phyloP scores from a whole-genome alignment of 1,140 invertebrate species.

The Luehdorfia chinensis region DNA sequence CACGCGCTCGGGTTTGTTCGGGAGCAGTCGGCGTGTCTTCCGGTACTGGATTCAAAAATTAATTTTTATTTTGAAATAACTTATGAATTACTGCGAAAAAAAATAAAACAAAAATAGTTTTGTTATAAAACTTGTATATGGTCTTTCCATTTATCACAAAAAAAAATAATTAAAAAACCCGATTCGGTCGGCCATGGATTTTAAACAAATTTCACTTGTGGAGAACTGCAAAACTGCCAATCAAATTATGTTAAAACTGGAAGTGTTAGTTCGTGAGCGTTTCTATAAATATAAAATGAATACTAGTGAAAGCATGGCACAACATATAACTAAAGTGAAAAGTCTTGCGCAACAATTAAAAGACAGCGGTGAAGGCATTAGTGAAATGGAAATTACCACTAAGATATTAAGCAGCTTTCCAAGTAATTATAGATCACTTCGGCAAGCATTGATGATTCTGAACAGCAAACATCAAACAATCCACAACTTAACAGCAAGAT shows the following conservation, averaged over 20 bases:
- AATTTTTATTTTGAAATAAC: no score
- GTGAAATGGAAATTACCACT: conserved; percentile 49
- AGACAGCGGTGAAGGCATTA: conserved; percentile 43
- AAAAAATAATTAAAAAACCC: no score
- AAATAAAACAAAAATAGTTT: no score
- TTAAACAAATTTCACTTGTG: conserved; percentile 23
- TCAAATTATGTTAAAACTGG: background rate
- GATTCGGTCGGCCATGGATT: conserved; percentile 22
- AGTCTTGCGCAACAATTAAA: conserved; percentile 44
- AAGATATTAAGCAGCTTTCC: conserved; percentile 49
- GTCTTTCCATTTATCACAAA: no score
- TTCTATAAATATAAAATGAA: conserved; percentile 55
- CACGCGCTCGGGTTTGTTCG: no score
- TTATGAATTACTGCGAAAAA: no score
- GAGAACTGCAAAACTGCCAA: conserved; percentile 28
- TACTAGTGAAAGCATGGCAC: conserved; percentile 34
- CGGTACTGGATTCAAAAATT: no score
- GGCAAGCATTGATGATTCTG: conserved; percentile 54
- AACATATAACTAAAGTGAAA: conserved; percentile 56
- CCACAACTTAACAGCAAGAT: conserved; percentile 47
- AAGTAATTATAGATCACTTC: conserved; percentile 39
- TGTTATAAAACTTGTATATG: no score
- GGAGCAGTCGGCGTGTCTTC: no score
- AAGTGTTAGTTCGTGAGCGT: conserved; percentile 50
- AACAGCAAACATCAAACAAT: conserved; percentile 48